A percentile compares a stretch with the other conserved stretches of the same genome.
Evolutionary conservation across 2,113 vertebrate genomes (phyloP).

Genomic region (Nannospalax galili): DNA sequence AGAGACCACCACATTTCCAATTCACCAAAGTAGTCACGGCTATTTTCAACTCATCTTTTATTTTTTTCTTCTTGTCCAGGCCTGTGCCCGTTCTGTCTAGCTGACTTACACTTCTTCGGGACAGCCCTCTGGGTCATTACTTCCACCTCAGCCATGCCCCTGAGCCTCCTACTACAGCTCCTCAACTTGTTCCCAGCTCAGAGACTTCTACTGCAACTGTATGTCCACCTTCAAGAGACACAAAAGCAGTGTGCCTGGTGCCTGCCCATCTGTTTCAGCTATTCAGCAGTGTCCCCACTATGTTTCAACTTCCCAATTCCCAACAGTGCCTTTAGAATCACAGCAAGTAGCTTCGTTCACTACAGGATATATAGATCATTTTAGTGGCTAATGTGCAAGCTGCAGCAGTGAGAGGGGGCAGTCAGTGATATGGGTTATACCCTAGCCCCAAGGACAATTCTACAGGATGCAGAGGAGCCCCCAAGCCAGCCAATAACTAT

Average conservation of each 20-base stretch:
- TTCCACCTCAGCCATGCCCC: background rate
- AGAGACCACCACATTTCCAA: background rate
- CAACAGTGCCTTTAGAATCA: slow-evolving; percentile 30
- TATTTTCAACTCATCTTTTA: slow-evolving; percentile 24
- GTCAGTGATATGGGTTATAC: background rate
- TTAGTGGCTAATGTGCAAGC: background rate
- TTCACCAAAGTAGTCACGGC: background rate
- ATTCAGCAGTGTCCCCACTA: background rate
- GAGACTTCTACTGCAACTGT: background rate
- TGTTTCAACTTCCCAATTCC: background rate
- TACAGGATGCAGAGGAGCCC: background rate
- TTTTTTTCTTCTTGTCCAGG: slow-evolving; percentile 19
- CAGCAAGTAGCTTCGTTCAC: slow-evolving; percentile 33
- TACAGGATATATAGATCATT: slow-evolving; percentile 35
- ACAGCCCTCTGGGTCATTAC: background rate
- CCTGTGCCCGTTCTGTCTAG: background rate
- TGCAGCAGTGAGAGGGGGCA: background rate
- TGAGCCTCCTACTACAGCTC: background rate
- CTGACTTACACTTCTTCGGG: background rate
- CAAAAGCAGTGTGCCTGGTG: background rate
- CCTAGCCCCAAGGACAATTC: background rate
- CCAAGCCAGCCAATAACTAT: background rate
- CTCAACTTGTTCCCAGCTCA: background rate
- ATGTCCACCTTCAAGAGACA: background rate
- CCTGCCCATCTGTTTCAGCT: slow-evolving; percentile 17